Evolutionary conservation across 2,888 invertebrate genomes (phyloP), one percentile per base, ranked within the genome.

Genomic region (Ischnus inquisitorius): DNA sequence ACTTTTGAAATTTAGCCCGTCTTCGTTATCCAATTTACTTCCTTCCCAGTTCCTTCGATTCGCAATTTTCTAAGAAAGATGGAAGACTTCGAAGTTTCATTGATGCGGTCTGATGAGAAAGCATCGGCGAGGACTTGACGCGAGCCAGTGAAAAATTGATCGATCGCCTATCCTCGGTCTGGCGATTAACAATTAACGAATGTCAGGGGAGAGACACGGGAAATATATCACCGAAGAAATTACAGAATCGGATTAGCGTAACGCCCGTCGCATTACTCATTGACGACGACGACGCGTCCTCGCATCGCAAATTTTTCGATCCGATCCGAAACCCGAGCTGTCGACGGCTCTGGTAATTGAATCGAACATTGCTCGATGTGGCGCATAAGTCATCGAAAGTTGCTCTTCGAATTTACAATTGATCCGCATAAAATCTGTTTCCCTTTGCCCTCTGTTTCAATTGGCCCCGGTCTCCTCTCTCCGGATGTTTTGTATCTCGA

Each of bases 181-280:
- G 2, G 51, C 12, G 51, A n/a, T 19, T 51, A 10, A 51, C n/a
- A 51, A 51, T n/a, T 19, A 19, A 54, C 34, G 6, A 34, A 34
- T 34, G 6, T 34, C 34, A 6, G 6, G 34, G 1, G 8, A 34
- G 8, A 34, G 34, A 34, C 34, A 34, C 1, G 34, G 5, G 6
- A 34, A 34, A 34, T 34, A 72, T 60, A 43, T 72, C 72, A 72
- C 60, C 25, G 28, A 57, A 28, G 28, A 60, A 25, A 57, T 72
- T 72, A 41, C 71, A 43, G 28, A n/a, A 34, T 22, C 41, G 25
- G n/a, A 72, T 25, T 43, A 57, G 22, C 22, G 12, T 60, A 43
- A 60, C 57, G 43, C 25, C 25, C 54, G 6, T 39, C 10, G 28
- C 57, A 60, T 72, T 57, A 72, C 41, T 72, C 16, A 60, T 72